Conservation (phyloP, 2,113 vertebrate species). For the Romanogobio albipinnatus region DNA sequence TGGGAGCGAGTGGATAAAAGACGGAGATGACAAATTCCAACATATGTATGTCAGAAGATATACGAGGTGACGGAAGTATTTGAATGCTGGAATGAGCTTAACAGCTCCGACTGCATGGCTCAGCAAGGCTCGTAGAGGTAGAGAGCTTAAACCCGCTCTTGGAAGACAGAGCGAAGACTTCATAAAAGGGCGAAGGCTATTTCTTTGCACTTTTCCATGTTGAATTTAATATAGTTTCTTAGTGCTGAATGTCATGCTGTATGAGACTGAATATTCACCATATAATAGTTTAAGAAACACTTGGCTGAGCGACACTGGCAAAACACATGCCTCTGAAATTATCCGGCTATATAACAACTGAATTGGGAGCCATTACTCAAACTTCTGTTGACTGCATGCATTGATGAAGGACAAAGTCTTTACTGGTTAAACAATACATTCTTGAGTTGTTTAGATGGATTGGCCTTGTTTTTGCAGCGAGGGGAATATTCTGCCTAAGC, state of each 20-base stretch:
- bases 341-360: slow-evolving; percentile 37
- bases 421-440: slow-evolving; percentile 55
- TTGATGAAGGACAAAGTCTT: slow-evolving; percentile 53
- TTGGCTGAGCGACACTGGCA: not conserved
- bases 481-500: slow-evolving; percentile 37
- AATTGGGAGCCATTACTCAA: slow-evolving; percentile 49
- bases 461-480: slow-evolving; percentile 18
- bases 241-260: slow-evolving; percentile 31
- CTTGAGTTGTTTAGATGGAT: slow-evolving; percentile 46
- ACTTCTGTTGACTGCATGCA: slow-evolving; percentile 52
- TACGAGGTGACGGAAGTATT: slow-evolving; percentile 54
- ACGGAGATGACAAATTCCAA: slow-evolving; percentile 48
- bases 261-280: slow-evolving; percentile 32
- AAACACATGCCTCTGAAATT: slow-evolving; percentile 35
- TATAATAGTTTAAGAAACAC: slow-evolving; percentile 46
- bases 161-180: slow-evolving; percentile 19
- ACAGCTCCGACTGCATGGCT: slow-evolving; percentile 24
- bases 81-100: slow-evolving; percentile 53
- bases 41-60: slow-evolving; percentile 56
- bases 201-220: slow-evolving; percentile 10
- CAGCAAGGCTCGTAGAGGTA: slow-evolving; percentile 28
- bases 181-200: slow-evolving; percentile 31
- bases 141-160: slow-evolving; percentile 38
- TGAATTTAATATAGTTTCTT: slow-evolving; percentile 21
- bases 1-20: slow-evolving; percentile 47